phyloP scores from a whole-genome alignment of 2,888 invertebrate species.

The Drosophila planitibia region DNA sequence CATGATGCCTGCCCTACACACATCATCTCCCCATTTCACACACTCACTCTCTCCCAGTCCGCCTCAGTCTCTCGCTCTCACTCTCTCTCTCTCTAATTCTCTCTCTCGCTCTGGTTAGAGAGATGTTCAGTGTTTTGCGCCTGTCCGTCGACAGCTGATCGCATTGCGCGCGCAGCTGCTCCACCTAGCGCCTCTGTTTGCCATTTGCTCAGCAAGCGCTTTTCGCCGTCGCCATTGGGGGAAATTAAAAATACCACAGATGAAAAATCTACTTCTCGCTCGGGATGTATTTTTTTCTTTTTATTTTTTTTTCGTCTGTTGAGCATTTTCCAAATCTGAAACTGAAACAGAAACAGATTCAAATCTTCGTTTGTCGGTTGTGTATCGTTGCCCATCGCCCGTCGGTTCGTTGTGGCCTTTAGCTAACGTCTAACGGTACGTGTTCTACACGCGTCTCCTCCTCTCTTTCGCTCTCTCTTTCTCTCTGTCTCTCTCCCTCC shows the following conservation, averaged over 20 bases:
- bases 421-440: slow-evolving; percentile 75
- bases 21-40: neutral
- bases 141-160: slow-evolving; percentile 32
- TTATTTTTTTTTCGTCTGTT: slow-evolving; percentile 13
- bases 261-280: slow-evolving; percentile 39
- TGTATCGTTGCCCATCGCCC: slow-evolving; percentile 65
- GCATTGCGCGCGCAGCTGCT: slow-evolving; percentile 67
- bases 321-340: slow-evolving; percentile 63
- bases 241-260: slow-evolving; percentile 69
- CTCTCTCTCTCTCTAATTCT: neutral
- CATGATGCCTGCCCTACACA: slow-evolving; percentile 8
- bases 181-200: slow-evolving; percentile 44
- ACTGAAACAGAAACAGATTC: slow-evolving; percentile 81
- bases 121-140: slow-evolving; percentile 25
- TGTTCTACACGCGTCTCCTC: slow-evolving; percentile 39
- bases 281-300: slow-evolving; percentile 38
- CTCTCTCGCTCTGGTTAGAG: neutral
- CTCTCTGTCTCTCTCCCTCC: slow-evolving; percentile 1
- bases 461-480: slow-evolving; percentile 10
- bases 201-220: slow-evolving; percentile 62
- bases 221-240: slow-evolving; percentile 58
- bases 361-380: slow-evolving; percentile 85
- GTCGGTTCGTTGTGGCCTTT: slow-evolving; percentile 42
- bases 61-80: neutral
- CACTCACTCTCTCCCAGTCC: neutral